Evolutionary conservation across 2,797 vertebrate species (phyloP).

Genomic region (Merluccius polli): DNA sequence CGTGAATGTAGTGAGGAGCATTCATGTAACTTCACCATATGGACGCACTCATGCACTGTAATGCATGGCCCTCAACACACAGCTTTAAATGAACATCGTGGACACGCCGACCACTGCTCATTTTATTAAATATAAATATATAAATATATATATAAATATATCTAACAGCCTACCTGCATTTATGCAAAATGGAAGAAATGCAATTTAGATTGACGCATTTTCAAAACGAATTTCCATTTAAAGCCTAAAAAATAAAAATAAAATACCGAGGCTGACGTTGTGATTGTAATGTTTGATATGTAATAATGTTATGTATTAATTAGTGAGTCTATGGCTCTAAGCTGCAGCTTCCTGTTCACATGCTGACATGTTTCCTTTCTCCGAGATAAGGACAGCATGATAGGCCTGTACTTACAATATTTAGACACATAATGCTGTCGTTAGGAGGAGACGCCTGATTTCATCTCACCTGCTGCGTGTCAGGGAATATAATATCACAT

Average conservation of each 20-base stretch:
- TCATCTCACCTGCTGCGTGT: no score
- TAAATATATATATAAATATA: not conserved
- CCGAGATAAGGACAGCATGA: not conserved
- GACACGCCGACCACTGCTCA: not conserved
- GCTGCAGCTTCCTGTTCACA: not conserved
- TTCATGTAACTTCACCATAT: constrained; percentile 10
- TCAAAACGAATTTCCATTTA: not conserved
- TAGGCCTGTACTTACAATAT: not conserved
- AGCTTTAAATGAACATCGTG: not conserved
- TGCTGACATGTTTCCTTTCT: not conserved
- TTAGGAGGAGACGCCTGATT: not conserved
- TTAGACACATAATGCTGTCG: no score
- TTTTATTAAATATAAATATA: not conserved
- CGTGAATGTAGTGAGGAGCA: constrained; percentile 15
- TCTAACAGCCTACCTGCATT: not conserved
- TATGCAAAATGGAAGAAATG: not conserved
- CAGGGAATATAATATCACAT: no score
- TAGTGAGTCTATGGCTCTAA: not conserved
- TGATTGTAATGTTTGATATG: not conserved
- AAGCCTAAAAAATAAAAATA: no score
- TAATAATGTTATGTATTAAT: not conserved
- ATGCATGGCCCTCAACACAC: not conserved
- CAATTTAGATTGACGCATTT: not conserved
- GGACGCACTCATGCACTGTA: constrained; percentile 1
- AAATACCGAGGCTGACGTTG: not conserved